Percentiles rank a stretch among this genome's conserved stretches.
These are phyloP conservation scores for Gymnarchus niloticus DNA, from an alignment of 2,113 vertebrate genomes.

Conservation along the genomic window DNA sequence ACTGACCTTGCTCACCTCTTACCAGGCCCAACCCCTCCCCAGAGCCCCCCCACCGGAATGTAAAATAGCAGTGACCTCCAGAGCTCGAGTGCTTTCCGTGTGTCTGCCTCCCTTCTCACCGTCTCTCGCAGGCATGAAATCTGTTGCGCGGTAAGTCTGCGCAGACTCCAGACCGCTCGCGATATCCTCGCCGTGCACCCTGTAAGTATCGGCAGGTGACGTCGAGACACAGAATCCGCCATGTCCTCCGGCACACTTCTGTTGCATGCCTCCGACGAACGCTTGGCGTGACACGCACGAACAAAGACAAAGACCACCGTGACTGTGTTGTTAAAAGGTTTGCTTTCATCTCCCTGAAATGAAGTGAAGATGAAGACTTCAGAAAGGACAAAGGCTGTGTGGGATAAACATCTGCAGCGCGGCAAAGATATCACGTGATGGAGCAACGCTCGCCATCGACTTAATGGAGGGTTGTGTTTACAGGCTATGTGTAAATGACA, in stretches of 20 bases:
- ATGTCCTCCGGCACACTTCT: background rate
- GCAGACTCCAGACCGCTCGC: background rate
- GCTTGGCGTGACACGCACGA: background rate
- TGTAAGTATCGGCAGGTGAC: background rate
- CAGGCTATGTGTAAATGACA: background rate
- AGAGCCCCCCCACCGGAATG: background rate
- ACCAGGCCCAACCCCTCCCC: no score
- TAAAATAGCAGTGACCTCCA: background rate
- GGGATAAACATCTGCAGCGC: background rate
- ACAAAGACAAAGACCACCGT: background rate
- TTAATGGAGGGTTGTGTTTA: background rate
- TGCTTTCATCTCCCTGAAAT: background rate
- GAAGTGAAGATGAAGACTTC: background rate
- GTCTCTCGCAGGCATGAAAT: background rate
- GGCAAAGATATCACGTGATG: background rate
- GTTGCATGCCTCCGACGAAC: background rate
- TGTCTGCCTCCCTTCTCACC: background rate
- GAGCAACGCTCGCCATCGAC: background rate
- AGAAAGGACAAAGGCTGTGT: background rate
- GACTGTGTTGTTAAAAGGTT: background rate
- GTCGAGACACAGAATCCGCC: background rate
- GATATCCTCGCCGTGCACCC: background rate
- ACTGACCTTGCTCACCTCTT: no score
- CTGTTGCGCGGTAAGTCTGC: background rate
- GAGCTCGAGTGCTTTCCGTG: background rate